phyloP scores from a whole-genome alignment of 2,888 invertebrate species.

The Caprella mutica region DNA sequence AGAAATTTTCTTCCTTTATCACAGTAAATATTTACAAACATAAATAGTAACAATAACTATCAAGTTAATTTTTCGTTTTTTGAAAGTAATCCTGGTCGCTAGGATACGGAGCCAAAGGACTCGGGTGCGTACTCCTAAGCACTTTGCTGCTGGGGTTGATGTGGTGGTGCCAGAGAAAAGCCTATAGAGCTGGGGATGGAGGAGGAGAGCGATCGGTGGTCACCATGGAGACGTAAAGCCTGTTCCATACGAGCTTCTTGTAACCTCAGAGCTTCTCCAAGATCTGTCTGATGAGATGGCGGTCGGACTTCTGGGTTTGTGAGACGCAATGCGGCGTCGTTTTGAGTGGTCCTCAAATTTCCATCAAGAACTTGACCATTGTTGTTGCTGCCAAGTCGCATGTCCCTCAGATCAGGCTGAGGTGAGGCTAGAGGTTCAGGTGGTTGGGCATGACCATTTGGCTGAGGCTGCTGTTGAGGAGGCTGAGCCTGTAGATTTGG shows the following conservation, averaged over 20 bases:
- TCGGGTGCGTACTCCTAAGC: conserved; percentile 22
- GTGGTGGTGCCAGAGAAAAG: conserved; percentile 31
- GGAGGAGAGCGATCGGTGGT: conserved; percentile 65
- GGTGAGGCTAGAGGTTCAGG: conserved; percentile 35
- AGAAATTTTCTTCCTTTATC: too few species aligned
- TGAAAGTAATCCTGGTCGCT: too few species aligned
- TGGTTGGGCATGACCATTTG: conserved; percentile 30
- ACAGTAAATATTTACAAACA: too few species aligned
- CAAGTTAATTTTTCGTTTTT: too few species aligned
- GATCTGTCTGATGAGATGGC: conserved; percentile 47
- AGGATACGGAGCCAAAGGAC: not conserved
- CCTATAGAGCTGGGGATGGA: conserved; percentile 46
- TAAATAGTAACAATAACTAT: too few species aligned
- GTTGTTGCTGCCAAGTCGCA: conserved; percentile 24
- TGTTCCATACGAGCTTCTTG: conserved; percentile 72
- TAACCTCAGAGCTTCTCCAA: conserved; percentile 47
- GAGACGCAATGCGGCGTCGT: conserved; percentile 30
- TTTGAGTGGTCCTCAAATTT: conserved; percentile 27
- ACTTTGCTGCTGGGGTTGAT: conserved; percentile 34
- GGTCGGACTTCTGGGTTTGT: conserved; percentile 28
- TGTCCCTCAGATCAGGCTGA: conserved; percentile 32
- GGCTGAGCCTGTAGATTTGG: conserved; percentile 27
- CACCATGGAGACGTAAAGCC: conserved; percentile 60
- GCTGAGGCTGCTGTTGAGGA: conserved; percentile 21
- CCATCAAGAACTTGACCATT: conserved; percentile 34